Evolutionary conservation across 2,113 vertebrate genomes (phyloP), one percentile per base, ranked within the genome.

Genomic region (Amphiprion ocellaris): DNA sequence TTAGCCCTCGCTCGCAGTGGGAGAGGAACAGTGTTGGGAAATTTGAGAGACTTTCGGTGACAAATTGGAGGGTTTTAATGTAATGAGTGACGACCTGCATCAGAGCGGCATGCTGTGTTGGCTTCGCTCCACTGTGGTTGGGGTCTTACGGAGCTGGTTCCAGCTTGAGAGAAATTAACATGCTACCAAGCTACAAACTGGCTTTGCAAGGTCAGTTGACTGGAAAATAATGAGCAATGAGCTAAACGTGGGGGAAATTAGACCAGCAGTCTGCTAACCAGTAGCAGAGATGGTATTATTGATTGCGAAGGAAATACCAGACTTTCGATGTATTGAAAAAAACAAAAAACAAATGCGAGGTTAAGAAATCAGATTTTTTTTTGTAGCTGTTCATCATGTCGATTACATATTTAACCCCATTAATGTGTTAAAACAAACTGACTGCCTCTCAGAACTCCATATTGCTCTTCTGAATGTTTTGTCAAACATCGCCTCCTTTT

Each of bases 51-150:
- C 74, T 85, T 89, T 85, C 17, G 15, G 67, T 69, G 86, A 90
- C 87, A 91, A 89, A 88, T 89, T 77, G 79, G 56, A 26, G 17
- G 28, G 67, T 90, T 89, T 85, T 65, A 71, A 62, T 77, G 79
- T 81, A 62, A 62, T 52, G 59, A 81, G 79, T 68, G 81, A 83
- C 19, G 11, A 76, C 80, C 82, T 81, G 74, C 70, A 84, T 73
- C 66, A 50, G 61, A 73, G 56, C 72, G 19, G 19, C 11, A 37
- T 54, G 55, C 69, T 63, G 79, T 26, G 76, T 41, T 70, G 72
- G 58, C 65, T 67, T 65, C 58, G 11, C 49, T 68, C 41, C 73
- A 65, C 53, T n/a, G 56, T 28, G 73, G 60, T 39, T 60, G 19
- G 64, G 44, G 74, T 75, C 58, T 77, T 10, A 28, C 17, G 14